Conservation (phyloP, 2,113 vertebrate genomes). For the Bucco capensis region DNA sequence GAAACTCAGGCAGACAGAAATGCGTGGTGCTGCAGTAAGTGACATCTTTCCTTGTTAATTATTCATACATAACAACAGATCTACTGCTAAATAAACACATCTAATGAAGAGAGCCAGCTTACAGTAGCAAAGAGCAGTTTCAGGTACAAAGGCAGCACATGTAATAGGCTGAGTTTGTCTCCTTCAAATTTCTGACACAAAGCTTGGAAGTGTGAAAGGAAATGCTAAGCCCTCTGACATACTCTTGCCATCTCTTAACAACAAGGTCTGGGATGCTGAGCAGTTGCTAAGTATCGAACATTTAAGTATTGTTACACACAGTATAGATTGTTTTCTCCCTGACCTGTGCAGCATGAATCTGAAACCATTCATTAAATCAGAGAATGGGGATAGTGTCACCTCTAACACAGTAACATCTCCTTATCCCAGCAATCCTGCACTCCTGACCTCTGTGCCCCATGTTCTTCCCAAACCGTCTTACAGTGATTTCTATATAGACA, state of each 20-base stretch:
- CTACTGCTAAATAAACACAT: neutral
- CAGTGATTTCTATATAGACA: neutral
- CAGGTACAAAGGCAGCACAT: neutral
- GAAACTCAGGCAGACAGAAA: neutral
- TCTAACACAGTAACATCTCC: neutral
- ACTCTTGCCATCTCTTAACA: neutral
- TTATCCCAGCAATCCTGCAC: neutral
- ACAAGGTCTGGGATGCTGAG: neutral
- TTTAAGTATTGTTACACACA: neutral
- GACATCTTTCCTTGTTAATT: constrained; percentile 11
- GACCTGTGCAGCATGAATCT: neutral
- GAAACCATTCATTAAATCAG: neutral
- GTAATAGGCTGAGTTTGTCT: neutral
- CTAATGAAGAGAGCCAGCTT: neutral
- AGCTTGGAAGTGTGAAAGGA: neutral
- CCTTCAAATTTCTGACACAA: neutral
- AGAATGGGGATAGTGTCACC: neutral
- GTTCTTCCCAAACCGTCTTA: neutral
- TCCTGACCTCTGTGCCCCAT: neutral
- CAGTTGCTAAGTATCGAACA: neutral
- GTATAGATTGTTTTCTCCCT: neutral
- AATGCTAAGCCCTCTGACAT: neutral
- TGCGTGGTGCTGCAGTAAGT: neutral
- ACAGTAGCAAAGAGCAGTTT: neutral
- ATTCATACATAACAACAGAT: neutral